These are phyloP conservation scores for Drosophila orena DNA, from an alignment of 1,140 invertebrate species.

Conservation along the genomic window DNA sequence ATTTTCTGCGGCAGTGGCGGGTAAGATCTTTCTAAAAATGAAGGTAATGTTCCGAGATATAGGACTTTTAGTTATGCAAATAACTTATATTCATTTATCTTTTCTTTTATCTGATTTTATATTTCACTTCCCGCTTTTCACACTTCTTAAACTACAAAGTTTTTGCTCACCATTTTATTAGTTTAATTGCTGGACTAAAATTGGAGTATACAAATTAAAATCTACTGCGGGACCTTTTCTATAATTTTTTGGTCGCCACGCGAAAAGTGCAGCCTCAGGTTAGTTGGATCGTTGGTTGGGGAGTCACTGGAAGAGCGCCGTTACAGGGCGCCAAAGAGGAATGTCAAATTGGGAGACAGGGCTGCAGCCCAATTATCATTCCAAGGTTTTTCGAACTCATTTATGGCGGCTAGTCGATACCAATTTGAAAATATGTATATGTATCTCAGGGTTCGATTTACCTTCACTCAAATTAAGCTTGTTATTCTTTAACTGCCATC, in stretches of 20 bases:
- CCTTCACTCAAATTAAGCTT: neutral
- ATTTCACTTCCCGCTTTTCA: neutral
- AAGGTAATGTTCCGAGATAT: neutral
- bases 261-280: constrained; percentile 35
- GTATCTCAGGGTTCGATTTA: too few species aligned
- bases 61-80: too few species aligned
- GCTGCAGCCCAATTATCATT: constrained; percentile 25
- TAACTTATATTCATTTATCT: neutral
- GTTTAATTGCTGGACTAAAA: constrained; percentile 21
- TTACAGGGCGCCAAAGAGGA: constrained; percentile 46
- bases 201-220: constrained; percentile 46
- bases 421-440: neutral
- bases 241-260: constrained; percentile 31
- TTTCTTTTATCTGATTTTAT: neutral
- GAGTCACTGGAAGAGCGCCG: constrained; percentile 48
- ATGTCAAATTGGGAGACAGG: constrained; percentile 40
- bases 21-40: neutral
- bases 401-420: constrained; percentile 8
- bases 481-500: too few species aligned
- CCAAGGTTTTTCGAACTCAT: constrained; percentile 1
- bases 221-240: constrained; percentile 8
- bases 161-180: constrained; percentile 37
- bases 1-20: too few species aligned
- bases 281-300: constrained; percentile 16
- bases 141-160: neutral